Percentiles rank a stretch among this genome's conserved stretches.
These are phyloP conservation scores for Cepaea hortensis DNA, from an alignment of 2,888 invertebrate species.

Conservation along the genomic window DNA sequence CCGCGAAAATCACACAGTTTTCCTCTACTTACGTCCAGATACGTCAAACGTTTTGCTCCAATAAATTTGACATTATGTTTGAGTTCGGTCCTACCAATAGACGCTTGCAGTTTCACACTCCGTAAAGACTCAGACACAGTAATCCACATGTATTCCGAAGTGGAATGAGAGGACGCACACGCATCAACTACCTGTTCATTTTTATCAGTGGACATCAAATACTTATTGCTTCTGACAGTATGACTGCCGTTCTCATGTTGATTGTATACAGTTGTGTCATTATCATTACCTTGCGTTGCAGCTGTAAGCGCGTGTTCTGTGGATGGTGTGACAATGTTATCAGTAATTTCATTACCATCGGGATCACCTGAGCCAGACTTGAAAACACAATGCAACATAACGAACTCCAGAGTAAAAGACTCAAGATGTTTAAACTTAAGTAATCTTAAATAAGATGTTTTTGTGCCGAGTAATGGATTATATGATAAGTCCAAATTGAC, in stretches of 20 bases:
- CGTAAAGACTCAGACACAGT: background rate
- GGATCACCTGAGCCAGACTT: background rate
- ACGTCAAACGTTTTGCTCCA: background rate
- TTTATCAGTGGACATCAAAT: background rate
- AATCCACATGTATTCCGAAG: background rate
- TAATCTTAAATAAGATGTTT: background rate
- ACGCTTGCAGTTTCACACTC: background rate
- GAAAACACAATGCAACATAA: background rate
- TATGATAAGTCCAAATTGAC: conserved; percentile 1
- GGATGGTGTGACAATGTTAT: too few relatives aligned
- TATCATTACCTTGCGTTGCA: background rate
- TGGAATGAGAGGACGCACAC: too few relatives aligned
- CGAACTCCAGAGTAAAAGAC: background rate
- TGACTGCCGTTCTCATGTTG: too few relatives aligned
- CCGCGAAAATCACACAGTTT: background rate
- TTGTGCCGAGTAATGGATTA: conserved; percentile 1
- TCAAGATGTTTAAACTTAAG: conserved; percentile 20
- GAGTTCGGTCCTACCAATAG: background rate
- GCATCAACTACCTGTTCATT: background rate
- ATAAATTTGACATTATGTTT: background rate
- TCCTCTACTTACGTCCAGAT: background rate
- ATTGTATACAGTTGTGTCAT: background rate
- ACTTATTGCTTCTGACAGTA: background rate
- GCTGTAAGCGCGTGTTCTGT: too few relatives aligned
- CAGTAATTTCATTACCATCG: background rate